Percentiles rank a stretch among this genome's conserved stretches.
phyloP scores from a whole-genome alignment of 1,140 invertebrate genomes.

The Brachionus sp. region DNA sequence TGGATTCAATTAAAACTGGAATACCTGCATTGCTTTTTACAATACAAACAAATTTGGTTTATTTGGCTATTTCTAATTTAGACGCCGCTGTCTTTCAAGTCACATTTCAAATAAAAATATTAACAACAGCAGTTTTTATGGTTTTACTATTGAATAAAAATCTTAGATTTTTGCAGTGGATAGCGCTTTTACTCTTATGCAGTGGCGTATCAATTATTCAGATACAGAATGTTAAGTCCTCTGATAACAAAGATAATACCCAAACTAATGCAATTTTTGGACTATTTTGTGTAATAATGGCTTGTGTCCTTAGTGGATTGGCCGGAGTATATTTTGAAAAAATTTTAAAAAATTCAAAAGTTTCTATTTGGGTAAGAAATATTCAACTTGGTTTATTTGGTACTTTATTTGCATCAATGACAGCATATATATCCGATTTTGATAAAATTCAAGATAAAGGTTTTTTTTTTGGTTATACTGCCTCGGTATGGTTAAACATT shows the following conservation, averaged over 20 bases:
- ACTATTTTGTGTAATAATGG: conserved; percentile 78
- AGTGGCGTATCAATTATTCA: conserved; percentile 72
- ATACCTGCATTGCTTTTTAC: conserved; percentile 85
- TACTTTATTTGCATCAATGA: conserved; percentile 59
- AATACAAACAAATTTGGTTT: conserved; percentile 94
- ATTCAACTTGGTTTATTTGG: conserved; percentile 62
- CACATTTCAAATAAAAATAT: conserved; percentile 95
- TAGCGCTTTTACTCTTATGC: conserved; percentile 78
- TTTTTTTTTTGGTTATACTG: conserved; percentile 64
- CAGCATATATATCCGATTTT: conserved; percentile 61
- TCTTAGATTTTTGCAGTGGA: conserved; percentile 78
- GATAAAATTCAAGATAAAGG: conserved; percentile 59
- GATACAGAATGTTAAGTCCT: conserved; percentile 46
- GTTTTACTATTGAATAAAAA: conserved; percentile 79
- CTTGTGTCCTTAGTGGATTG: conserved; percentile 91
- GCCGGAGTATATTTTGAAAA: conserved; percentile 99
- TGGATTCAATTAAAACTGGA: conserved; percentile 38
- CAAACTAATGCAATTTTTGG: conserved; percentile 66
- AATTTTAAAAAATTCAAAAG: conserved; percentile 81
- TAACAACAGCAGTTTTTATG: conserved; percentile 95
- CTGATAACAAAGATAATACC: not conserved
- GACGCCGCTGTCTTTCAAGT: conserved; percentile 98
- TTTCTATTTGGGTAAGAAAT: conserved; percentile 78
- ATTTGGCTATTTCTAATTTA: conserved; percentile 91
- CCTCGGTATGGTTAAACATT: conserved; percentile 60